These are phyloP conservation scores for Panulirus ornatus DNA, from an alignment of 1,140 invertebrate species.

Conservation along the genomic window DNA sequence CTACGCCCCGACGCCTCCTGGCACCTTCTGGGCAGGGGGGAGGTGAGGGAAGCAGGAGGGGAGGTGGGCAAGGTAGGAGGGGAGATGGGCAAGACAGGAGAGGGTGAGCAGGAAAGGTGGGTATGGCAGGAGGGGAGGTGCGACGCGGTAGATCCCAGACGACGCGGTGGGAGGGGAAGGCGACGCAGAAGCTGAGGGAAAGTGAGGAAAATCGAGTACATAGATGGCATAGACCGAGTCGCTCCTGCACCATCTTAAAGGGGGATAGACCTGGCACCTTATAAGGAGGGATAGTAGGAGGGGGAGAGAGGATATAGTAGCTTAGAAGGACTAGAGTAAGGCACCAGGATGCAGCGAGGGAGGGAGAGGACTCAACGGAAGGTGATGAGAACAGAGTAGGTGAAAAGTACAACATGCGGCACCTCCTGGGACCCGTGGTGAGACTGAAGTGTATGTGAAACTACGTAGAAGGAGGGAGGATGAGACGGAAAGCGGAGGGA, in stretches of 20 bases:
- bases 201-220: neutral
- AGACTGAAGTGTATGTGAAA: too few species aligned
- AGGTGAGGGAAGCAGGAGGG: neutral
- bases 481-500: neutral
- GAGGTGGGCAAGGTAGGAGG: conserved; percentile 1
- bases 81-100: neutral
- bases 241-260: too few species aligned
- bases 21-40: conserved; percentile 12
- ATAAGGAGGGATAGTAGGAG: too few species aligned
- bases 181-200: neutral
- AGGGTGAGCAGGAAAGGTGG: neutral
- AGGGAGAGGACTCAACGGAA: neutral
- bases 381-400: neutral
- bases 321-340: too few species aligned
- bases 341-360: too few species aligned
- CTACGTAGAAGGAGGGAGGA: neutral
- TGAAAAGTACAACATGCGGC: too few species aligned
- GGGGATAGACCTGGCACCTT: too few species aligned
- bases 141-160: neutral
- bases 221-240: too few species aligned
- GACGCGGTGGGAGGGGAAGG: neutral
- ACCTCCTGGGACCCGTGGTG: too few species aligned
- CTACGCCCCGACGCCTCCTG: conserved; percentile 44
- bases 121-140: neutral
- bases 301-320: too few species aligned